A percentile compares a stretch with the other conserved stretches of the same genome.
These are phyloP conservation scores for Solenopsis invicta DNA, from an alignment of 1,140 invertebrate genomes.

Conservation along the genomic window DNA sequence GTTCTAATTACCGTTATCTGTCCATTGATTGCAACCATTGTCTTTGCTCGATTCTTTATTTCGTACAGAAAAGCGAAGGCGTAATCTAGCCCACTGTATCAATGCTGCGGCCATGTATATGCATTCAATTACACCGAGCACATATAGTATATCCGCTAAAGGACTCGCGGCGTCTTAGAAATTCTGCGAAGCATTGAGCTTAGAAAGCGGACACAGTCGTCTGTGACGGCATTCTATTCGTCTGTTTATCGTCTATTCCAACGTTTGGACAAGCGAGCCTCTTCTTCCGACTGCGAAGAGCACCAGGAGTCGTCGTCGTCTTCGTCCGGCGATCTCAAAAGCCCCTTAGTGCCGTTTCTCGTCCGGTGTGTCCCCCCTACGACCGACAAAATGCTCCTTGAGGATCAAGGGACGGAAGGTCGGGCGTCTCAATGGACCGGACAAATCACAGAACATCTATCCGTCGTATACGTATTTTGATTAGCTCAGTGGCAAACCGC, in stretches of 20 bases:
- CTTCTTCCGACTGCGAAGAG: slow-evolving; percentile 51
- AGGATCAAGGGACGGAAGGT: slow-evolving; percentile 69
- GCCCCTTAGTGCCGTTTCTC: slow-evolving; percentile 66
- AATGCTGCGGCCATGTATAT: slow-evolving; percentile 64
- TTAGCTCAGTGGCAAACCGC: slow-evolving; percentile 47
- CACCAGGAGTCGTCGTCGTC: slow-evolving; percentile 49
- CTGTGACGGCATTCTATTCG: slow-evolving; percentile 70
- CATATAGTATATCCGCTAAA: slow-evolving; percentile 74
- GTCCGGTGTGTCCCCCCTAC: slow-evolving; percentile 50
- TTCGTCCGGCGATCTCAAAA: slow-evolving; percentile 70
- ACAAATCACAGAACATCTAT: slow-evolving; percentile 70
- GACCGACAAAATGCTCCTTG: slow-evolving; percentile 57
- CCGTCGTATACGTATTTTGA: slow-evolving; percentile 53
- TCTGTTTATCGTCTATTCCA: slow-evolving; percentile 79
- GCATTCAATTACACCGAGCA: slow-evolving; percentile 81
- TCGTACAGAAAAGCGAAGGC: slow-evolving; percentile 40
- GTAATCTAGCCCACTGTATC: slow-evolving; percentile 25
- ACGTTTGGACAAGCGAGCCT: slow-evolving; percentile 71
- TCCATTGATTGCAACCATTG: not conserved
- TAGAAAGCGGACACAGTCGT: slow-evolving; percentile 66
- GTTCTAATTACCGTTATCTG: not conserved
- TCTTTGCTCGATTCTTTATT: slow-evolving; percentile 51
- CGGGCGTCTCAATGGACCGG: slow-evolving; percentile 64
- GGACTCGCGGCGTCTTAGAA: slow-evolving; percentile 74
- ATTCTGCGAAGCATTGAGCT: slow-evolving; percentile 76